Conservation (phyloP, 2,797 vertebrate species). For the Poliocrania exsul region DNA sequence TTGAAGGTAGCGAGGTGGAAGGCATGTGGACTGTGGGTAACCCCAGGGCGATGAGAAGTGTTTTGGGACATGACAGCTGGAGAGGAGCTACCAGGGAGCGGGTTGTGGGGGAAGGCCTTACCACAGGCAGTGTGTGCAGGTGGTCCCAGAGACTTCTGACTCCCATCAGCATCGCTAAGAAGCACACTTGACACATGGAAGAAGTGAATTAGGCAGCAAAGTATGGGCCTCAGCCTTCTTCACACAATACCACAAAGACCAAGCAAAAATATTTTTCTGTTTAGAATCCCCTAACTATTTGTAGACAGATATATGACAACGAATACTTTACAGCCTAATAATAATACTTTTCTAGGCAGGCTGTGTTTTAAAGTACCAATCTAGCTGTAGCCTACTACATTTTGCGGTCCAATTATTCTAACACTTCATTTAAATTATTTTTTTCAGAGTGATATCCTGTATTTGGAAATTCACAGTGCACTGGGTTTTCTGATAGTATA, state of each 20-base stretch:
- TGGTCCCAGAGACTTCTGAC: neutral
- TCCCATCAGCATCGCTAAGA: neutral
- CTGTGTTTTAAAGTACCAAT: neutral
- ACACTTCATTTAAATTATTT: neutral
- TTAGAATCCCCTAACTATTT: neutral
- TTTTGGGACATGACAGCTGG: neutral
- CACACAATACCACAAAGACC: neutral
- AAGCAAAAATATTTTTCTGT: neutral
- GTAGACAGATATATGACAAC: neutral
- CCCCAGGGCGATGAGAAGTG: rapidly evolving
- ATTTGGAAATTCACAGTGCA: neutral
- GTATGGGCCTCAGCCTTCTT: neutral
- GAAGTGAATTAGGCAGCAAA: neutral
- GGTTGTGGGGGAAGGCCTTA: neutral
- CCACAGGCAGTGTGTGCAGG: neutral
- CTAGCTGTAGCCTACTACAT: neutral
- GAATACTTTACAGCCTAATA: neutral
- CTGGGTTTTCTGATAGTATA: neutral
- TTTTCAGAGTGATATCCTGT: neutral
- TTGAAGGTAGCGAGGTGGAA: neutral
- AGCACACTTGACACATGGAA: neutral
- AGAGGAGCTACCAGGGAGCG: neutral
- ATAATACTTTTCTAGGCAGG: neutral
- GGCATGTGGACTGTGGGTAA: neutral
- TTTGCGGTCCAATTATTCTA: neutral